Evolutionary conservation across 2,113 vertebrate species (phyloP), one percentile per base, ranked within the genome.

Genomic region (Passerina amoena): DNA sequence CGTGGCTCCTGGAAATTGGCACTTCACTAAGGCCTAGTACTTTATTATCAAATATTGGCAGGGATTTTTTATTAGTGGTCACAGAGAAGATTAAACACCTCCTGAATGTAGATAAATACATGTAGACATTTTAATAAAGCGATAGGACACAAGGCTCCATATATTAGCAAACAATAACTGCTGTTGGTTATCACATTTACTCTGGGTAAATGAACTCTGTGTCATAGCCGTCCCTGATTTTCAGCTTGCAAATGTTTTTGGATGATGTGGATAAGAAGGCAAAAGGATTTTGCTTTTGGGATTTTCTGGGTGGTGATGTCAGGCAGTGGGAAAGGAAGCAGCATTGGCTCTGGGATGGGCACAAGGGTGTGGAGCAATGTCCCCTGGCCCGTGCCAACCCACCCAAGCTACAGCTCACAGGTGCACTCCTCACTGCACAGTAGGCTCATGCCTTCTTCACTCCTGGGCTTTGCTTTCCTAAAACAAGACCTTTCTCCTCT

Each of bases 101-200:
- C 78, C 61, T 83, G 65, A 80, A 77, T 86, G 27, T 38, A 35
- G 63, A 65, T 86, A 88, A 94, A 92, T 71, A 73, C 48, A 31
- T 63, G 50, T 35, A 90, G 75, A 82, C 27, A 28, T 82, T 80
- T 87, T 85, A 88, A 93, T 87, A 86, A 96, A 79, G 47, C 0
- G 2, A 38, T 80, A 77, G 72, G 82, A 42, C 66, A 50, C 33
- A 40, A 57, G n/a, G 40, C 50, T 40, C 13, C 22, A 27, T 30
- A 7, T 16, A 71, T 59, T 64, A 79, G 50, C 78, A 80, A 92
- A 85, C 91, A 82, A n/a, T 85, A 45, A 45, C 50, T 12, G 6
- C 84, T 65, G 50, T 82, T 90, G 60, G 50, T 88, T 79, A 91
- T 92, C 89, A 70, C 21, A 35, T 95, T 92, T 88, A 53, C 90